Percentiles rank a stretch among this genome's conserved stretches.
These are phyloP conservation scores for Indri indri DNA, from an alignment of 2,113 vertebrate genomes.

Conservation along the genomic window DNA sequence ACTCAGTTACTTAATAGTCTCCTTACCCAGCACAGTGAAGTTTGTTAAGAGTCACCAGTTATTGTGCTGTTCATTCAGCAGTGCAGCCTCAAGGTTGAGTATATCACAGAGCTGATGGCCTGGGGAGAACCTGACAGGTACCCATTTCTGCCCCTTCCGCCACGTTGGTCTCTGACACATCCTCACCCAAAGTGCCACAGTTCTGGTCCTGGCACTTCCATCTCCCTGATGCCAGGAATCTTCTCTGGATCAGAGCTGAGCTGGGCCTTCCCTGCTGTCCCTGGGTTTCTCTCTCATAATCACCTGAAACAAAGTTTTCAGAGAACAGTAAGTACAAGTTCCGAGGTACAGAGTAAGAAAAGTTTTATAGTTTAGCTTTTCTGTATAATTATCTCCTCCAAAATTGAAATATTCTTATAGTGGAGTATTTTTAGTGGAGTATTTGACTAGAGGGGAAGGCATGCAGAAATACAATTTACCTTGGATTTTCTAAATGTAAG, in stretches of 20 bases:
- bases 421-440: background rate
- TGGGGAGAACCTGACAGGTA: background rate
- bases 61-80: background rate
- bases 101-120: background rate
- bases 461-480: background rate
- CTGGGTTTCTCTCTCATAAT: background rate
- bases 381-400: background rate
- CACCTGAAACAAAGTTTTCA: background rate
- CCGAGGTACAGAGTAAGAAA: background rate
- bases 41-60: background rate
- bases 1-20: background rate
- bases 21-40: background rate
- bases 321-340: background rate
- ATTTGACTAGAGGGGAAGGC: background rate
- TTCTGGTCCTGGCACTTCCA: background rate
- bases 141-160: background rate
- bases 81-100: background rate
- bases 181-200: background rate
- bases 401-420: background rate
- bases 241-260: background rate
- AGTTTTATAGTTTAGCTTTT: background rate
- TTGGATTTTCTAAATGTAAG: constrained; percentile 37
- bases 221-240: background rate
- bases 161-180: background rate
- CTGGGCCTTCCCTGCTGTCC: background rate